phyloP scores from a whole-genome alignment of 2,888 invertebrate species.

The Acrobasis suavella region DNA sequence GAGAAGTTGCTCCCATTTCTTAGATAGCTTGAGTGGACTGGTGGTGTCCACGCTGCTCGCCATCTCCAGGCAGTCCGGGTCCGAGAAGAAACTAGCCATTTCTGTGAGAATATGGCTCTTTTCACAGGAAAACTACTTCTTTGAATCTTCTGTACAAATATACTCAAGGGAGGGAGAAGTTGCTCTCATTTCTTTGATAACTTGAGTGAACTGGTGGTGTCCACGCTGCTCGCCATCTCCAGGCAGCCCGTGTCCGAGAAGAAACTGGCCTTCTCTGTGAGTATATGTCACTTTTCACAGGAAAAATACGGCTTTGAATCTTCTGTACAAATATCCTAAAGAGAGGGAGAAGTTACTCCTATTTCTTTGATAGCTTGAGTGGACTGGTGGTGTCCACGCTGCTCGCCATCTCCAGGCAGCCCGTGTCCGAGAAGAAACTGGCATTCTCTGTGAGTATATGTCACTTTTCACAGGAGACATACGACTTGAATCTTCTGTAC shows the following conservation, averaged over 20 bases:
- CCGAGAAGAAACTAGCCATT: conserved; percentile 84
- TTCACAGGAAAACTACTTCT: no score
- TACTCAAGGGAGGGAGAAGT: no score
- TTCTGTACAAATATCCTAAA: no score
- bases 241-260: conserved; percentile 84
- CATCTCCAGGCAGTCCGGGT: conserved; percentile 84
- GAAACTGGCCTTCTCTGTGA: conserved; percentile 85
- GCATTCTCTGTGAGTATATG: conserved; percentile 83
- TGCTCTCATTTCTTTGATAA: conserved; percentile 29
- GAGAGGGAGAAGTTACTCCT: background rate
- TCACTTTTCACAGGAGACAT: no score
- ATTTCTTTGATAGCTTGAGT: conserved; percentile 38
- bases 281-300: conserved; percentile 38
- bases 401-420: conserved; percentile 82
- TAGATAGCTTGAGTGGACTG: conserved; percentile 44
- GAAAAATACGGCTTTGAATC: no score
- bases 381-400: conserved; percentile 69
- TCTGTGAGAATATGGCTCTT: conserved; percentile 69
- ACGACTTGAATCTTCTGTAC: no score
- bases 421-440: conserved; percentile 83
- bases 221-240: conserved; percentile 78
- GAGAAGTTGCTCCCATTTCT: conserved; percentile 45
- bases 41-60: conserved; percentile 73
- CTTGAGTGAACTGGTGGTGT: conserved; percentile 53
- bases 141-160: no score